Evolutionary conservation across 2,888 invertebrate genomes (phyloP), one percentile per base, ranked within the genome.

Genomic region (Sphaerophoria rueppellii): DNA sequence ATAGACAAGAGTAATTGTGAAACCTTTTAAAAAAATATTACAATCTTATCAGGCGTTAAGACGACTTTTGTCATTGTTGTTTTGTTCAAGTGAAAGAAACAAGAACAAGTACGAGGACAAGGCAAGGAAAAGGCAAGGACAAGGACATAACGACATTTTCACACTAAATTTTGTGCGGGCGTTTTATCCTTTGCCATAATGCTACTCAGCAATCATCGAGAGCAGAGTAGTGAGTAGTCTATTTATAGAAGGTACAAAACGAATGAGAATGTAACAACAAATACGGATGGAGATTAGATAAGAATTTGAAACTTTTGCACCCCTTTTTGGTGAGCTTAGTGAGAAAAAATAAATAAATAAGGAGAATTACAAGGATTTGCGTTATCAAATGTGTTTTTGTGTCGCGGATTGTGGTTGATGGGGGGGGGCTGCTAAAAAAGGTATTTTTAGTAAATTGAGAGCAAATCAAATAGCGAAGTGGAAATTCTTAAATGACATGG

Each of bases 11-110:
- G 86, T 82, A 86, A 86, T 86, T 86, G 86, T 82, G 82, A 71
- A 86, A 86, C 82, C 86, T 77, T 86, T 86, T 86, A 86, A 86
- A 86, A 86, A 86, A 86, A 86, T 86, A 86, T 86, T 86, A 86
- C 86, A 86, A 82, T 82, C 86, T 86, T 86, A 86, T 86, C 86
- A 75, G 82, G 77, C 74, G 86, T 81, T 85, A 85, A 85, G 81
- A 24, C 24, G 24, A 81, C 85, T 54, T 32, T 48, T 35, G 58
- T 73, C 77, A 7, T 5, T 43, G 43, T 43, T 43, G 6, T 85
- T 80, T 85, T 80, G 76, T 72, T 61, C 76, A 58, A 61, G 70
- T 72, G 57, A 69, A 61, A 70, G 61, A 24, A 24, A 24, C 24
- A 77, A 40, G 11, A 43, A 43, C 43, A 43, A 43, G 43, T 7